Base-by-base conservation (phyloP, 2,888 invertebrate genomes). In the Azorinus chamasolen region DNA sequence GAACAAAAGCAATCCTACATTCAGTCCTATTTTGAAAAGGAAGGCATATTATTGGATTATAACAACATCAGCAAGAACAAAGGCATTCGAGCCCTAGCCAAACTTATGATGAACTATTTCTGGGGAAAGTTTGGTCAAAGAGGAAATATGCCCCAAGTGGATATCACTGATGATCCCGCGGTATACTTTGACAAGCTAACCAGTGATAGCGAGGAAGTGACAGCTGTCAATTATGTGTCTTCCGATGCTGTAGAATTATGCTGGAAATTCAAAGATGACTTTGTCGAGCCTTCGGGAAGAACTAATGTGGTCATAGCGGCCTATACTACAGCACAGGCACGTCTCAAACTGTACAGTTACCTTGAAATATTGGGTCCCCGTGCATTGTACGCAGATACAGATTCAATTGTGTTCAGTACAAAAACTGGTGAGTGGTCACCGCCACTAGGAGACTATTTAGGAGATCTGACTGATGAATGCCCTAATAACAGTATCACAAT, bases 1-100 rank as follows among this genome's bases (percentile, higher is more conserved):
- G 68, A 71, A 27, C 79, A 87, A 10, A 84, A 74, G 59, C 32
- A 59, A 6, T 54, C 66, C 20, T 89, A 85, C 59, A 69, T 89
- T 14, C 2, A 65, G 1, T 22, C 71, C 4, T 83, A 82, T 24
- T 25, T 43, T 24, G 48, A 27, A 43, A 45, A 61, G 24, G 68
- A 73, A 50, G 68, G 68, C 4, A 73, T 73, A 14, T 4, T 16
- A 32, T 51, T 77, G 10, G 66, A 77, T 6, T 43, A 50, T 20
- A 25, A 61, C 16, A 41, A 43, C 2, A 76, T 76, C 43, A 12
- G 61, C 18, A 20, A 61, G 18, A 71, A 70, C 20, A 59, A 59
- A 16, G 71, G 76, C 4, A 20, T 76, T 14, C 18, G 76, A 6
- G 51, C 55, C 8, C 39, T 71, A 0, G 70, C 66, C 6, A 76